Evolutionary conservation across 2,113 vertebrate species (phyloP).

Genomic region (Prinia subflava): DNA sequence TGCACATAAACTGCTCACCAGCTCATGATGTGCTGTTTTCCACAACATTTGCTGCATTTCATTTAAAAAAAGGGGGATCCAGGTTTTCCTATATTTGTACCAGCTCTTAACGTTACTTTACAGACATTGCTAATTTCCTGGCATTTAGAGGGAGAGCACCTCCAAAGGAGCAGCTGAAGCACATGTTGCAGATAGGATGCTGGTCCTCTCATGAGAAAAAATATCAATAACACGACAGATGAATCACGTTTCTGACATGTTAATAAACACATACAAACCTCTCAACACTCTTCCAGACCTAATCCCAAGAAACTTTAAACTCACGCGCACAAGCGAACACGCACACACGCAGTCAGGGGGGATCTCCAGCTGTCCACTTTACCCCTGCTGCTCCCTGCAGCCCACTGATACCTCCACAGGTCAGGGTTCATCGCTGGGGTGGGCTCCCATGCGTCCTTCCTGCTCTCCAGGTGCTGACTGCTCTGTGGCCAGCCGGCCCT

Average conservation of each 20-base stretch:
- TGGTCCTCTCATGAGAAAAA: not conserved
- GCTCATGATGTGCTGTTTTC: not conserved
- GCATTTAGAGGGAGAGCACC: not conserved
- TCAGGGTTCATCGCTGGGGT: accelerated
- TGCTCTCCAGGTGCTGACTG: not conserved
- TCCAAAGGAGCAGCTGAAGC: not conserved
- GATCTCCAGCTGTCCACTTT: not conserved
- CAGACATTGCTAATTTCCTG: not conserved
- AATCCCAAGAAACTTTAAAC: not conserved
- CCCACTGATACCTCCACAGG: accelerated
- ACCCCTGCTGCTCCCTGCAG: not conserved
- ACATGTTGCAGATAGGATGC: not conserved
- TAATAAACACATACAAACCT: not conserved
- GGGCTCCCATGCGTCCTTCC: not conserved
- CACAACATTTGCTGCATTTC: not conserved
- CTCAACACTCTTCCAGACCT: not conserved
- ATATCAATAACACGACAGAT: not conserved
- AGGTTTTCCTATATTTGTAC: not conserved
- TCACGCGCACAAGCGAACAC: accelerated
- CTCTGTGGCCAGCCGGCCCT: accelerated
- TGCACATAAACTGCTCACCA: not conserved
- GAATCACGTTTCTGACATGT: not conserved
- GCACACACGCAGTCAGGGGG: accelerated
- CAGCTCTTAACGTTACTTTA: not conserved
- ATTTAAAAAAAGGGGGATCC: not conserved